phyloP scores from a whole-genome alignment of 1,140 invertebrate species.

The Lucilia cuprina region DNA sequence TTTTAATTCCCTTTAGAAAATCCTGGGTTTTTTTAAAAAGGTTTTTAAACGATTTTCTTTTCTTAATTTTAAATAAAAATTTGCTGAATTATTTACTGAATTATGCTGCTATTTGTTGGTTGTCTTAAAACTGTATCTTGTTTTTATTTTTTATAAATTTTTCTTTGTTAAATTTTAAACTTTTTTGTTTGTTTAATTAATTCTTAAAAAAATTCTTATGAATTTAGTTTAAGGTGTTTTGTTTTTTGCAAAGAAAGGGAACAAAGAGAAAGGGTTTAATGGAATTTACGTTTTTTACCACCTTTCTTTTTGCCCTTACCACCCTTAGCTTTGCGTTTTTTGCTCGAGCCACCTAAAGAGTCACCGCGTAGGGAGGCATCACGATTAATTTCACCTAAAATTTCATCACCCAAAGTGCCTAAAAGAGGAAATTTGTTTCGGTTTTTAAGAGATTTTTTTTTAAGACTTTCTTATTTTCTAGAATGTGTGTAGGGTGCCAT shows the following conservation, averaged over 20 bases:
- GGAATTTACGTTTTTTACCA: slow-evolving; percentile 66
- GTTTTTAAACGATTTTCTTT: too few relatives aligned
- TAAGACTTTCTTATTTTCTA: background rate
- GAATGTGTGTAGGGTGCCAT: background rate
- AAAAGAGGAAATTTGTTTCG: background rate
- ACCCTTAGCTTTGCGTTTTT: slow-evolving; percentile 65
- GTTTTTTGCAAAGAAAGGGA: slow-evolving; percentile 38
- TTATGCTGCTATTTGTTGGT: slow-evolving; percentile 16
- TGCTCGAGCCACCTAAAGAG: slow-evolving; percentile 50
- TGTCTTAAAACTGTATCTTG: background rate
- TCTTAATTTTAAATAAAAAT: too few relatives aligned
- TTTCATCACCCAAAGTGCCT: slow-evolving; percentile 77
- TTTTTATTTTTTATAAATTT: slow-evolving; percentile 35
- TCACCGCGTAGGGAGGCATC: slow-evolving; percentile 58
- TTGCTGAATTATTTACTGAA: slow-evolving; percentile 47
- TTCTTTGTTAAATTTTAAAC: slow-evolving; percentile 7
- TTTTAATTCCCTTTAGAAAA: too few relatives aligned
- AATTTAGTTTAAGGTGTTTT: background rate
- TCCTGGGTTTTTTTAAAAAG: too few relatives aligned
- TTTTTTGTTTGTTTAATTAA: slow-evolving; percentile 24
- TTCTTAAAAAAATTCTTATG: slow-evolving; percentile 6
- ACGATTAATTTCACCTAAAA: slow-evolving; percentile 70
- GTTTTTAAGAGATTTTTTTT: background rate
- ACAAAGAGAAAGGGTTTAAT: slow-evolving; percentile 54
- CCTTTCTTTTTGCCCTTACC: slow-evolving; percentile 61